These are phyloP conservation scores for Galleria mellonella DNA, from an alignment of 1,140 invertebrate genomes.

Conservation along the genomic window DNA sequence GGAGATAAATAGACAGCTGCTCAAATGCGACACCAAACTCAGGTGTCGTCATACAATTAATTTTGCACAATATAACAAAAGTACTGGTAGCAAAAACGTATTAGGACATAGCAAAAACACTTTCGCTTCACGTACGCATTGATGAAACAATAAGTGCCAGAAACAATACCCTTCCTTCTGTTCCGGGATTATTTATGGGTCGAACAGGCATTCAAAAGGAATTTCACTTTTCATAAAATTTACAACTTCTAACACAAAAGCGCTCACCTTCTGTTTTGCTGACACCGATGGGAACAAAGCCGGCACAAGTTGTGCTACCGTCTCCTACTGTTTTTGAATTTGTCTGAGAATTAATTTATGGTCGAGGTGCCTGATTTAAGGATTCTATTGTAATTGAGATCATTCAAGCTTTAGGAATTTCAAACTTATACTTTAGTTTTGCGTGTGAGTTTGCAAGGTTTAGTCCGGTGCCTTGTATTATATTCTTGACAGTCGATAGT, in stretches of 20 bases:
- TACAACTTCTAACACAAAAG: constrained; percentile 66
- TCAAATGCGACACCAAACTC: constrained; percentile 23
- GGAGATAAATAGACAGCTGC: neutral
- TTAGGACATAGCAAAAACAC: constrained; percentile 42
- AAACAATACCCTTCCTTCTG: constrained; percentile 65
- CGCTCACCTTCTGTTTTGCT: constrained; percentile 71
- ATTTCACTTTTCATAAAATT: constrained; percentile 75
- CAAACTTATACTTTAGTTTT: constrained; percentile 37
- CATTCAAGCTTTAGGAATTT: constrained; percentile 34
- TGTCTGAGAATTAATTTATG: constrained; percentile 65
- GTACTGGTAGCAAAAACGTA: constrained; percentile 42
- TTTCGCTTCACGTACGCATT: constrained; percentile 51
- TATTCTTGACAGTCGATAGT: too few species aligned
- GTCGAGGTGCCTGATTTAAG: constrained; percentile 49
- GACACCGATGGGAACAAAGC: constrained; percentile 61
- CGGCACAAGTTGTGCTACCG: constrained; percentile 61
- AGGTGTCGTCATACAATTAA: constrained; percentile 16
- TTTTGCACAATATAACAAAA: constrained; percentile 18
- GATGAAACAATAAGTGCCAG: constrained; percentile 66
- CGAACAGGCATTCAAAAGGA: constrained; percentile 65
- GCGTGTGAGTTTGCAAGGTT: constrained; percentile 24
- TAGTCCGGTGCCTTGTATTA: constrained; percentile 3
- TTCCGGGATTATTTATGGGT: constrained; percentile 67
- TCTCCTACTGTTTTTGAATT: constrained; percentile 72
- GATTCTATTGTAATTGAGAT: constrained; percentile 63